Percentiles rank a stretch among this genome's conserved stretches.
These are phyloP conservation scores for Cheilosia grossa DNA, from an alignment of 2,888 invertebrate genomes.

Conservation along the genomic window DNA sequence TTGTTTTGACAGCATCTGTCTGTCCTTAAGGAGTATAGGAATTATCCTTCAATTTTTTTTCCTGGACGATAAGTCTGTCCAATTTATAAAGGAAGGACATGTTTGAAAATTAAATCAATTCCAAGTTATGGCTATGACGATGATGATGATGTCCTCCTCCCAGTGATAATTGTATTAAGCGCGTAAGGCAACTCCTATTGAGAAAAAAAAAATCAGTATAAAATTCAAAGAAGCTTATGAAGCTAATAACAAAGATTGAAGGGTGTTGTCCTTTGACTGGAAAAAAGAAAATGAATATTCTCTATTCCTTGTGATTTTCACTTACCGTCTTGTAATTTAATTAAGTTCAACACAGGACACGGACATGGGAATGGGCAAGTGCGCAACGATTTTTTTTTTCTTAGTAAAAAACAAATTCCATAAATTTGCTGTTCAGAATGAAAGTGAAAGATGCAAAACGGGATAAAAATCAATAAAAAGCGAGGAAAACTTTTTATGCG, in stretches of 20 bases:
- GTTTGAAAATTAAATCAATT: slow-evolving; percentile 56
- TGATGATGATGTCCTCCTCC: slow-evolving; percentile 31
- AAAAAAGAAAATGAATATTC: slow-evolving; percentile 14
- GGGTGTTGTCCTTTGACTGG: slow-evolving; percentile 2
- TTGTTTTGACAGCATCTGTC: slow-evolving; percentile 44
- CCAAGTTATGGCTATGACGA: slow-evolving; percentile 18
- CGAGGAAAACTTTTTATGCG: slow-evolving; percentile 26
- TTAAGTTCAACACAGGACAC: slow-evolving; percentile 35
- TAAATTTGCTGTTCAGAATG: slow-evolving; percentile 1
- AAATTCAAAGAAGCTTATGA: slow-evolving; percentile 40
- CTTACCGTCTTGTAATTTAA: slow-evolving; percentile 38
- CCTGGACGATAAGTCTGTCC: slow-evolving; percentile 24
- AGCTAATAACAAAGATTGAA: slow-evolving; percentile 30
- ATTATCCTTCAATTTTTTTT: slow-evolving; percentile 27
- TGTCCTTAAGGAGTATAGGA: neutral
- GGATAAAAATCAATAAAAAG: slow-evolving; percentile 11
- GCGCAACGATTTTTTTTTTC: neutral
- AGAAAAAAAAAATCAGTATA: slow-evolving; percentile 12
- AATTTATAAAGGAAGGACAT: slow-evolving; percentile 46
- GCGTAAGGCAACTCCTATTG: slow-evolving; percentile 13
- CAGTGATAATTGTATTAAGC: slow-evolving; percentile 46
- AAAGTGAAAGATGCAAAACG: neutral
- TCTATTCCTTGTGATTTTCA: slow-evolving; percentile 17
- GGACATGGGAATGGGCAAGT: slow-evolving; percentile 1
- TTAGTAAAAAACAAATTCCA: neutral